Conservation (phyloP, 2,888 invertebrate genomes). For the Priocnemis perturbator region DNA sequence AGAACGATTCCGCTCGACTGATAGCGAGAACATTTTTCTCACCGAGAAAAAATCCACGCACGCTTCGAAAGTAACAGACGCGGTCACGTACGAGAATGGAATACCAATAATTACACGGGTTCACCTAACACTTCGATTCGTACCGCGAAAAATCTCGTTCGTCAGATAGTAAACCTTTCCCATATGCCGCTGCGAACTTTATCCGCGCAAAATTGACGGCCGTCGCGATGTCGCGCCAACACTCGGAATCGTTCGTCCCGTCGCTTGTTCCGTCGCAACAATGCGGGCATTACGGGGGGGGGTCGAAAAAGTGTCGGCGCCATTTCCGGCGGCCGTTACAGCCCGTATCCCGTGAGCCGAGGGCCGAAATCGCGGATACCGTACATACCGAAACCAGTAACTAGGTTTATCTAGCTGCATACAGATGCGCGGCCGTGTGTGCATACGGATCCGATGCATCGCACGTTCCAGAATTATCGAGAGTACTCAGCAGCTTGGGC, state of each 20-base stretch:
- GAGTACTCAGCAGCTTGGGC: slow-evolving; percentile 67
- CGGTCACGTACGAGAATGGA: too few species aligned
- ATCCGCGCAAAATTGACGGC: too few species aligned
- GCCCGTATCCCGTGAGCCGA: slow-evolving; percentile 42
- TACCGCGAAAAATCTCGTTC: neutral
- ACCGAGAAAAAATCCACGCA: too few species aligned
- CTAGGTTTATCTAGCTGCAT: slow-evolving; percentile 66
- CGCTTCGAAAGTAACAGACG: too few species aligned
- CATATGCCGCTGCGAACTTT: too few species aligned
- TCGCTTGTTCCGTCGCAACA: neutral
- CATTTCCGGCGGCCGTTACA: slow-evolving; percentile 1
- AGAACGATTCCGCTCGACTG: neutral
- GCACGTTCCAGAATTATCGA: slow-evolving; percentile 70
- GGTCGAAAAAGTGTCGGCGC: too few species aligned
- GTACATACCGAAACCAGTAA: slow-evolving; percentile 59
- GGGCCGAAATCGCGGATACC: slow-evolving; percentile 60
- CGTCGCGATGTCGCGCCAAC: too few species aligned
- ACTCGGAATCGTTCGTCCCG: too few species aligned
- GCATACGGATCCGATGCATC: slow-evolving; percentile 64
- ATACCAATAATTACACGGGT: too few species aligned
- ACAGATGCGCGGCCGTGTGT: slow-evolving; percentile 53
- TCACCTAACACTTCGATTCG: too few species aligned
- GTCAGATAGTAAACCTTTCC: too few species aligned
- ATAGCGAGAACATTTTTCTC: neutral
- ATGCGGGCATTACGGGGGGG: neutral